phyloP scores from a whole-genome alignment of 1,140 invertebrate genomes.

The Microvelia longipes region DNA sequence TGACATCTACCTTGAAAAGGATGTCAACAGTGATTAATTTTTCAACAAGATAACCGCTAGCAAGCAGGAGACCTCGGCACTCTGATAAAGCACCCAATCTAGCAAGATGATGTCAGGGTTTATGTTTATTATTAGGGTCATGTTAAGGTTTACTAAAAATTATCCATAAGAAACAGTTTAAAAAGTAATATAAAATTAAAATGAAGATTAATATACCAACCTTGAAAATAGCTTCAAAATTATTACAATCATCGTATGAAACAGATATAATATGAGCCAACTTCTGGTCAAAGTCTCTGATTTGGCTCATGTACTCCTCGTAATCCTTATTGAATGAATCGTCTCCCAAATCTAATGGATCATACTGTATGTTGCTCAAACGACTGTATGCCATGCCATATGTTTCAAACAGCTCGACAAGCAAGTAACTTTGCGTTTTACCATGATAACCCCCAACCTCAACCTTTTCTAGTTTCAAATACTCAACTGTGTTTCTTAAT shows the following conservation, averaged over 20 bases:
- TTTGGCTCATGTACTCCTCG: slow-evolving; percentile 36
- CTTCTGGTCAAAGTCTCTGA: slow-evolving; percentile 52
- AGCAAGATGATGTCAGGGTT: too few relatives aligned
- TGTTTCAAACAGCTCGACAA: slow-evolving; percentile 45
- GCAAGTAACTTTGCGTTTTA: slow-evolving; percentile 39
- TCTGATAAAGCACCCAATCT: too few relatives aligned
- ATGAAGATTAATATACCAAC: too few relatives aligned
- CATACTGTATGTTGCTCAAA: slow-evolving; percentile 50
- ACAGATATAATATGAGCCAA: slow-evolving; percentile 57
- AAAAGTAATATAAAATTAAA: too few relatives aligned
- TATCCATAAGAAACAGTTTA: too few relatives aligned
- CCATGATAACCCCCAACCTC: slow-evolving; percentile 67
- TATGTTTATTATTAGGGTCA: too few relatives aligned
- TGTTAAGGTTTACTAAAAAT: too few relatives aligned
- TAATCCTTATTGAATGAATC: slow-evolving; percentile 45
- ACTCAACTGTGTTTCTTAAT: slow-evolving; percentile 32
- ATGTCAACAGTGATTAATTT: too few relatives aligned
- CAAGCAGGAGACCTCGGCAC: too few relatives aligned
- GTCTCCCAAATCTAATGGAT: slow-evolving; percentile 51
- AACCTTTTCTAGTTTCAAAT: slow-evolving; percentile 72
- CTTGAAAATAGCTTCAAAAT: slow-evolving; percentile 45
- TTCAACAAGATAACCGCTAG: too few relatives aligned
- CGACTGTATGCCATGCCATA: slow-evolving; percentile 52
- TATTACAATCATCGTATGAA: slow-evolving; percentile 59
- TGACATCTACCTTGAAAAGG: too few relatives aligned